These are phyloP conservation scores for Sinohyriopsis cumingii DNA, from an alignment of 2,888 invertebrate species.

Conservation along the genomic window DNA sequence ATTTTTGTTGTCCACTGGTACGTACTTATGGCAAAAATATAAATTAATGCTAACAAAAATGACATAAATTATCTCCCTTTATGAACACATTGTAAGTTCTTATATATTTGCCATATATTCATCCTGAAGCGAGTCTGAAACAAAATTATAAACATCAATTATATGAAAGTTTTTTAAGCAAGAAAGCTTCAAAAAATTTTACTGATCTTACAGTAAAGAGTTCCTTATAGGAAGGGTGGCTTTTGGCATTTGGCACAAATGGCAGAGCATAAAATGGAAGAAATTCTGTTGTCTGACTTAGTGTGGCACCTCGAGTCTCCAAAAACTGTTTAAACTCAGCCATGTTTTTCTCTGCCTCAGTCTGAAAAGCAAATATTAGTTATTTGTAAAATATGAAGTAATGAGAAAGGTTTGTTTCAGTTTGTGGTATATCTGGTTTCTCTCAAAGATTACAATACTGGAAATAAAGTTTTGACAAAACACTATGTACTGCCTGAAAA, in stretches of 20 bases:
- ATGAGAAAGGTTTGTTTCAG: neutral
- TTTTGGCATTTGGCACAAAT: slow-evolving; percentile 75
- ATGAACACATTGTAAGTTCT: too few relatives aligned
- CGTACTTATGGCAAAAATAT: too few relatives aligned
- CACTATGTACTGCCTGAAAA: too few relatives aligned
- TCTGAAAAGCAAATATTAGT: slow-evolving; percentile 23
- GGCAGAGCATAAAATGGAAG: slow-evolving; percentile 77
- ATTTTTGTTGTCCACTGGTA: too few relatives aligned
- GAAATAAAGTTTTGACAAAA: neutral
- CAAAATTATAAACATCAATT: too few relatives aligned
- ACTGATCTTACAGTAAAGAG: slow-evolving; percentile 72
- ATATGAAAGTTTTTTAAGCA: too few relatives aligned
- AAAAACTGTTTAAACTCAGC: slow-evolving; percentile 66
- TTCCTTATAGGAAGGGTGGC: slow-evolving; percentile 75
- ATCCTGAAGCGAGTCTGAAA: too few relatives aligned
- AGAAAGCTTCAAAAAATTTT: too few relatives aligned
- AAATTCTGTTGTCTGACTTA: slow-evolving; percentile 75
- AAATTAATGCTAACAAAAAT: too few relatives aligned
- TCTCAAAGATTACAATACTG: too few relatives aligned
- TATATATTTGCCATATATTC: too few relatives aligned
- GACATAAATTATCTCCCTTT: too few relatives aligned
- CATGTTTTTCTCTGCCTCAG: slow-evolving; percentile 61
- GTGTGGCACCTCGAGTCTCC: slow-evolving; percentile 72
- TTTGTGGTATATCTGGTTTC: neutral
- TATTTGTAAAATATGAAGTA: neutral